Evolutionary conservation across 2,113 vertebrate species (phyloP).

Genomic region (Ailurus styani): DNA sequence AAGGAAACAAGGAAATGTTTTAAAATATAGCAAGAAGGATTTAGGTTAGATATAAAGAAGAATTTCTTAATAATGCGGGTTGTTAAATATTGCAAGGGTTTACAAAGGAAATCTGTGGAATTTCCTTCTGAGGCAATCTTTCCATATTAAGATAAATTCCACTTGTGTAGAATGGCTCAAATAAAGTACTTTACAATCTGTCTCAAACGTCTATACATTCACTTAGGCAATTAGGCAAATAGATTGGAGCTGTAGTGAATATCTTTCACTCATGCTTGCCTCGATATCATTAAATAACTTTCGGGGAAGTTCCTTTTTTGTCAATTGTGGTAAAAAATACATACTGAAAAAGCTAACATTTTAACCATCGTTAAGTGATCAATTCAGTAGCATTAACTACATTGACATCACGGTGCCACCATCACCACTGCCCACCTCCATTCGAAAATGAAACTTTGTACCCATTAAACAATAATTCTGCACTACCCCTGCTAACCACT

Average conservation of each 20-base stretch:
- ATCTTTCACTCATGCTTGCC: neutral
- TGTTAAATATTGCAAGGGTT: conserved; percentile 22
- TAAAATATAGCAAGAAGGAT: neutral
- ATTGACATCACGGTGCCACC: neutral
- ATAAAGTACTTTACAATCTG: neutral
- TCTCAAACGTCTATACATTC: neutral
- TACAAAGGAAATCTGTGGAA: conserved; percentile 41
- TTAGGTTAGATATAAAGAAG: conserved; percentile 35
- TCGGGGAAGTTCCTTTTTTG: neutral
- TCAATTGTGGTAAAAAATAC: neutral
- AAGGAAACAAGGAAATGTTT: neutral
- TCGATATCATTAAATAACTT: neutral
- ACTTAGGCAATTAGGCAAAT: neutral
- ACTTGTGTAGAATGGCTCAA: neutral
- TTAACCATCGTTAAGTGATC: neutral
- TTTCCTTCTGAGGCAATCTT: conserved; percentile 7
- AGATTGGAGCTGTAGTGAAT: neutral
- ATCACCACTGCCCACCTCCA: neutral
- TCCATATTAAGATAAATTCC: neutral
- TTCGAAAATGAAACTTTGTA: neutral
- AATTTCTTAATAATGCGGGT: conserved; percentile 21
- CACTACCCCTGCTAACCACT: neutral
- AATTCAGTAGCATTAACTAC: neutral
- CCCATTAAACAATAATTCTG: neutral
- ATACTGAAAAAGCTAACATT: neutral